Evolutionary conservation across 2,797 vertebrate genomes (phyloP).

Genomic region (Phalanger gymnotis): DNA sequence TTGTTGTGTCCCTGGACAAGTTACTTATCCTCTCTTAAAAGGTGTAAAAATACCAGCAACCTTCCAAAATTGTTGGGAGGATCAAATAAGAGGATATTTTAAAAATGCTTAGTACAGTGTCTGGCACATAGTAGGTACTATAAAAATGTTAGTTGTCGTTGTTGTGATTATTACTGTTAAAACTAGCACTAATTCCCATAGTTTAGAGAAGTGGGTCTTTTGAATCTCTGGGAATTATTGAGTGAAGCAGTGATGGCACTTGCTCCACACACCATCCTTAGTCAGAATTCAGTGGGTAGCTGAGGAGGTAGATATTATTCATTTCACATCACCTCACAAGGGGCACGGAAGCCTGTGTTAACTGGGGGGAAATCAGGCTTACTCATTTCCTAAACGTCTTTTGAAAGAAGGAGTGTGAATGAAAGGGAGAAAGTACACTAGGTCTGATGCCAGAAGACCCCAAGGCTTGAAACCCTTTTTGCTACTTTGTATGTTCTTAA

Average conservation of each 20-base stretch:
- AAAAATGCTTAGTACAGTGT: neutral
- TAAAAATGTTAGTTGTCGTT: neutral
- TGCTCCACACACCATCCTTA: neutral
- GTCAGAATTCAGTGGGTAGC: neutral
- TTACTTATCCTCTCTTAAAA: neutral
- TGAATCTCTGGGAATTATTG: neutral
- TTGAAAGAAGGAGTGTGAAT: conserved; percentile 29
- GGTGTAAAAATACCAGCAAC: neutral
- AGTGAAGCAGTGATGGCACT: neutral
- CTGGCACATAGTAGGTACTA: neutral
- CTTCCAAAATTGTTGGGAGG: neutral
- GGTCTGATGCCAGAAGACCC: neutral
- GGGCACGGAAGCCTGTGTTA: conserved; percentile 5
- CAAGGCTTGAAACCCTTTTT: neutral
- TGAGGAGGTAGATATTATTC: neutral
- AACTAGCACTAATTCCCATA: neutral
- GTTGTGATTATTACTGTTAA: neutral
- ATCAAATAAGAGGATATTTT: neutral
- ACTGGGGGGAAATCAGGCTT: conserved; percentile 35
- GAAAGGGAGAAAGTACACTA: neutral
- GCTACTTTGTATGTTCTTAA: conserved; percentile 16
- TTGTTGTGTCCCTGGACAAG: neutral
- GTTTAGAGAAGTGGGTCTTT: neutral
- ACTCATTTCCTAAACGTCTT: conserved; percentile 43
- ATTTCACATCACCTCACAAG: neutral